Evolutionary conservation across 2,888 invertebrate species (phyloP), one percentile per base, ranked within the genome.

Genomic region (Choristoneura rosaceana): DNA sequence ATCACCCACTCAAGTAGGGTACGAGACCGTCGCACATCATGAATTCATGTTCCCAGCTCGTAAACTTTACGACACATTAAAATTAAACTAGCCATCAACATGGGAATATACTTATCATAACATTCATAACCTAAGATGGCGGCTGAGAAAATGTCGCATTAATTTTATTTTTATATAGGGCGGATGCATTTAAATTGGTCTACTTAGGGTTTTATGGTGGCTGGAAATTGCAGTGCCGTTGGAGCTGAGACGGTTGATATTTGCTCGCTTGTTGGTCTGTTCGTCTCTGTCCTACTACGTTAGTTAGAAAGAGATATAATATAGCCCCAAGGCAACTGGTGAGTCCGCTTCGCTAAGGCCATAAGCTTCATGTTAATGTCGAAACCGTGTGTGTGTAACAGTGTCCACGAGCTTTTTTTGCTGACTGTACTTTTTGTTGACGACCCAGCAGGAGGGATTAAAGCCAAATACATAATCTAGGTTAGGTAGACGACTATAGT

Each of bases 1-100:
- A 15, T 52, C 15, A 15, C 17, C 17, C 52, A 47, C 47, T 4
- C 47, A 47, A 9, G 43, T n/a, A 5, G 15, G 17, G 15, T 15
- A 52, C 8, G 52, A 52, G 52, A 52, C 15, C 34, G 17, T 17
- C 52, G 50, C 43, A 60, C 47, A 60, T 71, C 71, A 61, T 61
- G 55, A 52, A 71, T 71, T 66, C 71, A 71, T 66, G n/a, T 33
- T 58, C 17, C 70, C 17, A 9, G 52, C 8, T 65, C 60, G 71
- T 71, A 71, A 71, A 71, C 69, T 71, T 71, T 71, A 71, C 50
- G 65, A 61, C 33, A 17, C 66, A 71, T 71, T 66, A 71, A 66
- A 71, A 71, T 70, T 71, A 71, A 71, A 71, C 52, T 66, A 43
- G 66, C 60, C 66, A 52, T 52, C 66, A 70, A 71, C 71, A 71